phyloP scores from a whole-genome alignment of 2,113 vertebrate genomes.

The Gulo gulo region DNA sequence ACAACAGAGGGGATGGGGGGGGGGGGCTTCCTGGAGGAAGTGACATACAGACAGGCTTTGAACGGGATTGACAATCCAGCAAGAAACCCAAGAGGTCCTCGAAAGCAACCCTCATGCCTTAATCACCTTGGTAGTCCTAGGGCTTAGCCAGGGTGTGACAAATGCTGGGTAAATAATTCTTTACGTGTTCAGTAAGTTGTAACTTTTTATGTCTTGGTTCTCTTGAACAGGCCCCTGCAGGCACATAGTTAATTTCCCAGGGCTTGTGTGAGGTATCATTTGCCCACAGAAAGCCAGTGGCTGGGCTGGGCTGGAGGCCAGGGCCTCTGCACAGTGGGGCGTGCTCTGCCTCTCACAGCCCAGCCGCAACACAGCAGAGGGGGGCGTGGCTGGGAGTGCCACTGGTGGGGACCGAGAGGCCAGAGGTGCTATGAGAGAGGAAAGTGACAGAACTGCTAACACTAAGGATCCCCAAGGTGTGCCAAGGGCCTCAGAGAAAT shows the following conservation, averaged over 20 bases:
- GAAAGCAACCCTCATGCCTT: constrained; percentile 60
- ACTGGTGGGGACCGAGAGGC: not conserved
- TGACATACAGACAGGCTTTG: not conserved
- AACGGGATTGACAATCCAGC: not conserved
- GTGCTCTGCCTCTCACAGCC: no score
- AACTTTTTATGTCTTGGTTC: constrained; percentile 68
- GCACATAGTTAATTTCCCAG: not conserved
- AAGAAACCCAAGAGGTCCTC: constrained; percentile 22
- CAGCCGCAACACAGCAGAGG: not conserved
- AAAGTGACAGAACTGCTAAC: not conserved
- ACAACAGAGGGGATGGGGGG: not conserved
- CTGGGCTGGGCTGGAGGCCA: not conserved
- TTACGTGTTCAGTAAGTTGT: constrained; percentile 45
- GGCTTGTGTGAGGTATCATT: not conserved
- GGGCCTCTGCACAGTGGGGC: not conserved
- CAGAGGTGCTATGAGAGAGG: not conserved
- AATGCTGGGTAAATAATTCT: constrained; percentile 61
- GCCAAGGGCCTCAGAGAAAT: not conserved
- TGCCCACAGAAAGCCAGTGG: not conserved
- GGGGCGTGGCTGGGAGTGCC: not conserved
- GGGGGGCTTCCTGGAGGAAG: not conserved
- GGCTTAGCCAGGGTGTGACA: constrained; percentile 54
- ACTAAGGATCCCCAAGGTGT: not conserved
- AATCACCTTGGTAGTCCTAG: constrained; percentile 65
- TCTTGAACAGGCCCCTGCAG: constrained; percentile 29